A percentile compares a stretch with the other conserved stretches of the same genome.
These are phyloP conservation scores for Argentina silus DNA, from an alignment of 2,797 vertebrate species.

Conservation along the genomic window DNA sequence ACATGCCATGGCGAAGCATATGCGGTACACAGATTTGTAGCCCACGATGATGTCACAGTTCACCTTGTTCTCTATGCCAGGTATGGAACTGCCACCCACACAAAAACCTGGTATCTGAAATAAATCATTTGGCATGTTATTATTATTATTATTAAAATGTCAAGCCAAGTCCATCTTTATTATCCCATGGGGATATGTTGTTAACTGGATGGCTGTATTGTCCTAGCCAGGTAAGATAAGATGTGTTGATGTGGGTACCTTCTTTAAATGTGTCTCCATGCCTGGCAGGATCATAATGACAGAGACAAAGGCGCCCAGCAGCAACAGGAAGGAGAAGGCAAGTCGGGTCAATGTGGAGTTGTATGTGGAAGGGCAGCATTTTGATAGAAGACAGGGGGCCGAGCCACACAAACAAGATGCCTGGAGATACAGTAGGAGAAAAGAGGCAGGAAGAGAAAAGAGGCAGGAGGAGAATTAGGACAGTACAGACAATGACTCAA, in stretches of 20 bases:
- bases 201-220: background rate
- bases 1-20: constrained; percentile 88
- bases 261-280: constrained; percentile 88
- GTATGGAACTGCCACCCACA: constrained; percentile 51
- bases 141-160: background rate
- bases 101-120: constrained; percentile 91
- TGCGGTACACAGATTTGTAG: constrained; percentile 90
- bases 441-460: constrained; percentile 4
- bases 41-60: constrained; percentile 88
- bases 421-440: constrained; percentile 68
- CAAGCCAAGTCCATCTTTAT: too few relatives aligned
- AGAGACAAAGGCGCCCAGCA: constrained; percentile 89
- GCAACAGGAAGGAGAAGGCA: constrained; percentile 87
- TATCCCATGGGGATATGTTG: too few relatives aligned
- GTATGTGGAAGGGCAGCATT: constrained; percentile 89
- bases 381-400: constrained; percentile 87
- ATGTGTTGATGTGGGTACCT: constrained; percentile 69
- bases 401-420: constrained; percentile 93
- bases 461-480: constrained; percentile 19
- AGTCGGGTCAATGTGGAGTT: constrained; percentile 90
- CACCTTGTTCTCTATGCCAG: constrained; percentile 65
- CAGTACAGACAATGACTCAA: constrained; percentile 18
- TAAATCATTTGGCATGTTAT: background rate
- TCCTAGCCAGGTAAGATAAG: background rate
- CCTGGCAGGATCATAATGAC: constrained; percentile 91